A percentile compares a stretch with the other conserved stretches of the same genome.
phyloP scores from a whole-genome alignment of 2,797 vertebrate genomes.

The Peromyscus attwateri region DNA sequence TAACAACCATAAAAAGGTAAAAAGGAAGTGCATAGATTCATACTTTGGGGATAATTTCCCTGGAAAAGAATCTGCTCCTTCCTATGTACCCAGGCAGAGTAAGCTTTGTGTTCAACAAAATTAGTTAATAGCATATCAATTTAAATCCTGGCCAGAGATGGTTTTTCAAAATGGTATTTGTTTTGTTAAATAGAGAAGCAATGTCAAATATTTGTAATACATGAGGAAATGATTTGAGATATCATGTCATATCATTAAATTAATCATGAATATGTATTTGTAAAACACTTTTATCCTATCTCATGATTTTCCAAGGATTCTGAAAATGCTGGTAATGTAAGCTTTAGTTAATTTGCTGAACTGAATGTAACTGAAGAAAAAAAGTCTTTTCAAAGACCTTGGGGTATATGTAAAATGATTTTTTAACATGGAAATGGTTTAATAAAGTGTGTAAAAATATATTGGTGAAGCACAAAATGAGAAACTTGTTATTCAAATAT shows the following conservation, averaged over 20 bases:
- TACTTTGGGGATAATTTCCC: slow-evolving; percentile 1
- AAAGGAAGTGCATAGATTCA: slow-evolving; percentile 8
- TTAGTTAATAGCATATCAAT: slow-evolving; percentile 58
- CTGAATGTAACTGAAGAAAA: slow-evolving; percentile 66
- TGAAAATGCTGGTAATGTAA: slow-evolving; percentile 64
- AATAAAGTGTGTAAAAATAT: slow-evolving; percentile 72
- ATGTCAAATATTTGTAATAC: slow-evolving; percentile 72
- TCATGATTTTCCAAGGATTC: slow-evolving; percentile 68
- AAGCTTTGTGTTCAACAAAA: slow-evolving; percentile 50
- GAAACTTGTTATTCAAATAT: slow-evolving; percentile 66
- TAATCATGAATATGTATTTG: slow-evolving; percentile 79
- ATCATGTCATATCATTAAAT: slow-evolving; percentile 68
- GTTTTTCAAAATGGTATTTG: slow-evolving; percentile 53
- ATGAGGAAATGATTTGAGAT: slow-evolving; percentile 66
- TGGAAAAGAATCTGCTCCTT: background rate
- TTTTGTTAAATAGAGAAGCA: slow-evolving; percentile 6
- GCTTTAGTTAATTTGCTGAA: slow-evolving; percentile 68
- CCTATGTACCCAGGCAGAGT: background rate
- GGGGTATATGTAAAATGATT: slow-evolving; percentile 65
- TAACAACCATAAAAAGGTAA: background rate
- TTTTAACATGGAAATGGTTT: slow-evolving; percentile 65
- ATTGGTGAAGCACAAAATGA: slow-evolving; percentile 73
- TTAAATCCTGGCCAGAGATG: slow-evolving; percentile 24
- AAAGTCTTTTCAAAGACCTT: slow-evolving; percentile 49
- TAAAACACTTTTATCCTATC: slow-evolving; percentile 58